phyloP scores from a whole-genome alignment of 2,888 invertebrate genomes.

The Catocala sponsa region DNA sequence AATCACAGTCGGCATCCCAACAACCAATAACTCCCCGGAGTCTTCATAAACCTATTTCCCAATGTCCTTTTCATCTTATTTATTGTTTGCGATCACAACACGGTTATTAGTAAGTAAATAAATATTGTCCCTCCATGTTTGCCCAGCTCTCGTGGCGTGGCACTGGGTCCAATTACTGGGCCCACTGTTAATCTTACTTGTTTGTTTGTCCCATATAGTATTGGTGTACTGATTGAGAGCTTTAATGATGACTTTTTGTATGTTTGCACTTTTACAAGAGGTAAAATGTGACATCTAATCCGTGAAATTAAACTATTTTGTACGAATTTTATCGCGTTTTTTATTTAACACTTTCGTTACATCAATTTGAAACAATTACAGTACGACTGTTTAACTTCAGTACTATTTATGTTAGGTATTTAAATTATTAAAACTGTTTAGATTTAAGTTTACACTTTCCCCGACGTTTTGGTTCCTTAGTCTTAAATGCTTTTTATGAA shows the following conservation, averaged over 20 bases:
- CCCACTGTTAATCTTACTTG: conserved; percentile 72
- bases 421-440: too few relatives aligned
- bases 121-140: conserved; percentile 83
- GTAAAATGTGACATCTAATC: not conserved
- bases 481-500: too few relatives aligned
- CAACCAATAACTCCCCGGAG: conserved; percentile 70
- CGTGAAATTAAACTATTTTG: too few relatives aligned
- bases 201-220: conserved; percentile 52
- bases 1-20: conserved; percentile 18
- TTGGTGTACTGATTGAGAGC: conserved; percentile 56
- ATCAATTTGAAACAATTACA: too few relatives aligned
- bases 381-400: too few relatives aligned
- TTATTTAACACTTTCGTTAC: too few relatives aligned
- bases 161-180: conserved; percentile 77
- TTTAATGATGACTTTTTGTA: conserved; percentile 44
- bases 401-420: too few relatives aligned
- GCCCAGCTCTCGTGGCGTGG: conserved; percentile 73
- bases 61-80: conserved; percentile 82
- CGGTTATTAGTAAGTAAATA: conserved; percentile 86
- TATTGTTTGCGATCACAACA: conserved; percentile 78
- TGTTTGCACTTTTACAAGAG: conserved; percentile 2
- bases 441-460: too few relatives aligned
- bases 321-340: too few relatives aligned
- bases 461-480: too few relatives aligned
- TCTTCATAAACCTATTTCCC: conserved; percentile 84